Evolutionary conservation across 2,797 vertebrate species (phyloP), one percentile per base, ranked within the genome.

Genomic region (Lerista edwardsae): DNA sequence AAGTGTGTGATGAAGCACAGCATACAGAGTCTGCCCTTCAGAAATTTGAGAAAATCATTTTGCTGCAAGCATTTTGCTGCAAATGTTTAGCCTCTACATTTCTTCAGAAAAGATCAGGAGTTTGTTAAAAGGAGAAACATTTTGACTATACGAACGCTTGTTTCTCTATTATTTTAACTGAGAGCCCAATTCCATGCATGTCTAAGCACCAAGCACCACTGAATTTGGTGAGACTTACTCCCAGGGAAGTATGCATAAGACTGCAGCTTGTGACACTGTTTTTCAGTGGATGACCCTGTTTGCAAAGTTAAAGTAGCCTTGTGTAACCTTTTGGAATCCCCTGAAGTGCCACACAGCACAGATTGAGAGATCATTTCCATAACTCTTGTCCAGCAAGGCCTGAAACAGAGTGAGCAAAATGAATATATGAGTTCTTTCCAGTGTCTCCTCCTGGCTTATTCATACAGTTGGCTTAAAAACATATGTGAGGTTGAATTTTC

Each of bases 361-460:
- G 62, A 91, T 67, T 51, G 81, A 86, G 93, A 80, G 86, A 75
- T n/a, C 34, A 74, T 77, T 91, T 89, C 87, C 84, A 79, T 80
- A 19, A 69, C 88, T 81, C 89, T 27, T 84, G 51, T 44, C 75
- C 86, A 44, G 65, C 89, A 91, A 34, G 10, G 68, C 87, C 80
- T 74, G 80, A 89, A 90, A 80, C 29, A 82, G 79, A 90, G 64
- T 93, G 89, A 68, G 75, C 74, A 72, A 96, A 94, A 88, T 93
- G 88, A 83, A 92, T 81, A 39, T 61, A 65, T 84, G n/a, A 34
- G 78, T 75, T 88, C 83, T 51, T 34, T 86, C 29, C 73, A 59
- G 61, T 75, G 83, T 29, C 74, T 91, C 65, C n/a, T 87, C 6
- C n/a, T 61, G n/a, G n/a, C 64, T 79, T 41, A 36, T 36, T 31